These are phyloP conservation scores for Koerneria pararmatus DNA, from an alignment of 2,888 invertebrate genomes.

Conservation along the genomic window DNA sequence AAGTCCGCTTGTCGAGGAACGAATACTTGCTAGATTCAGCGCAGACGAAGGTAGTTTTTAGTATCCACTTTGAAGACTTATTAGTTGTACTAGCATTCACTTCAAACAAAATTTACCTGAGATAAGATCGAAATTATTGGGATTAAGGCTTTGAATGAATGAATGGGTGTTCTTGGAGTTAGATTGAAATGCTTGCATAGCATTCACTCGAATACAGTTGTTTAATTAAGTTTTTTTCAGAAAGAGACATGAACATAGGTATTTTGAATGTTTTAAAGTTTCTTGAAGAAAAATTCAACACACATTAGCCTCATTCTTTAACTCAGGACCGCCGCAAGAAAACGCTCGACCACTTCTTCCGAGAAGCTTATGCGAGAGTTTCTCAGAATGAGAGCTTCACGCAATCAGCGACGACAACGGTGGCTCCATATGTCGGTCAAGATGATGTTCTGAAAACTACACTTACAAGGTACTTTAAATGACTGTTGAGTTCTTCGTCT, in stretches of 20 bases:
- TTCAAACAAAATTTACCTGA: too few species aligned
- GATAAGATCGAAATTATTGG: too few species aligned
- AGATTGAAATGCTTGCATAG: too few species aligned
- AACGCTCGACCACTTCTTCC: conserved; percentile 85
- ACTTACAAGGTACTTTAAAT: conserved; percentile 36
- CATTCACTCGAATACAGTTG: too few species aligned
- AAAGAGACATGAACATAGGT: not conserved
- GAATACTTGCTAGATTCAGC: conserved; percentile 45
- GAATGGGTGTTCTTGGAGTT: too few species aligned
- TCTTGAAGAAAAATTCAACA: not conserved
- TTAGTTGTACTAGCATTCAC: too few species aligned
- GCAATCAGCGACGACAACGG: conserved; percentile 25
- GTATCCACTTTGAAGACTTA: too few species aligned
- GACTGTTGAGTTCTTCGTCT: not conserved
- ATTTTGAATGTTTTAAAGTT: not conserved
- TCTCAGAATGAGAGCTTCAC: conserved; percentile 30
- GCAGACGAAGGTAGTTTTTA: conserved; percentile 87
- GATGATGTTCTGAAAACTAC: conserved; percentile 49
- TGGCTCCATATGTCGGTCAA: conserved; percentile 20
- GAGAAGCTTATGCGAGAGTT: conserved; percentile 67
- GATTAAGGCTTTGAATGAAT: too few species aligned
- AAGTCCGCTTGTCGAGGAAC: conserved; percentile 29
- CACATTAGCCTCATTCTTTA: not conserved
- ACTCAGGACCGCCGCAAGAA: conserved; percentile 72
- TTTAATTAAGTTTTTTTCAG: too few species aligned